These are phyloP conservation scores for Brienomyrus brachyistius DNA, from an alignment of 2,113 vertebrate genomes.

Conservation along the genomic window DNA sequence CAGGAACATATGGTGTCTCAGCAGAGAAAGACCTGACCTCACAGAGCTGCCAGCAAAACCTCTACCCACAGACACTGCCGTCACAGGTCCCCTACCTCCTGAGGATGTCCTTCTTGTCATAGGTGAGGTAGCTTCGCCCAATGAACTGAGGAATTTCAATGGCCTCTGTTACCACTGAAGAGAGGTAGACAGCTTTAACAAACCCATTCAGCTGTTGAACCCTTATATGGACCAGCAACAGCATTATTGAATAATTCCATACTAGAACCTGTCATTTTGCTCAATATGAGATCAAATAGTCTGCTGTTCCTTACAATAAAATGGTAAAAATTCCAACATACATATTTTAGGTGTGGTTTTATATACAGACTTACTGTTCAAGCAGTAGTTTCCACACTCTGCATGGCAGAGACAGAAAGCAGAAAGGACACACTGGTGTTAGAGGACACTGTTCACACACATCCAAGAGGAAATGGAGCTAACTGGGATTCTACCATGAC, in stretches of 20 bases:
- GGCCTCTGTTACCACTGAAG: conserved; percentile 64
- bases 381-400: conserved; percentile 76
- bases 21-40: background rate
- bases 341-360: background rate
- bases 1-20: background rate
- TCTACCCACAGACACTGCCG: background rate
- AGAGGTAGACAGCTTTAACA: conserved; percentile 14
- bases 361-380: conserved; percentile 67
- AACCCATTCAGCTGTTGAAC: conserved; percentile 1
- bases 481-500: background rate
- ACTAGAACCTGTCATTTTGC: background rate
- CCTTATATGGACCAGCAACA: conserved; percentile 4
- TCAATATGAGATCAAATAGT: background rate
- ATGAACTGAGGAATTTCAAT: conserved; percentile 74
- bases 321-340: background rate
- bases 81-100: conserved; percentile 61
- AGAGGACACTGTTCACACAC: background rate
- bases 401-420: conserved; percentile 61
- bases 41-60: background rate
- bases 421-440: conserved; percentile 13
- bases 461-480: background rate
- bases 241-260: background rate
- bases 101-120: conserved; percentile 66
- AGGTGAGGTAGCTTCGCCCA: conserved; percentile 72
- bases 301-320: background rate